Conservation (phyloP, 35 echinoderm and acorn worm genomes). For the Acanthaster planci region DNA sequence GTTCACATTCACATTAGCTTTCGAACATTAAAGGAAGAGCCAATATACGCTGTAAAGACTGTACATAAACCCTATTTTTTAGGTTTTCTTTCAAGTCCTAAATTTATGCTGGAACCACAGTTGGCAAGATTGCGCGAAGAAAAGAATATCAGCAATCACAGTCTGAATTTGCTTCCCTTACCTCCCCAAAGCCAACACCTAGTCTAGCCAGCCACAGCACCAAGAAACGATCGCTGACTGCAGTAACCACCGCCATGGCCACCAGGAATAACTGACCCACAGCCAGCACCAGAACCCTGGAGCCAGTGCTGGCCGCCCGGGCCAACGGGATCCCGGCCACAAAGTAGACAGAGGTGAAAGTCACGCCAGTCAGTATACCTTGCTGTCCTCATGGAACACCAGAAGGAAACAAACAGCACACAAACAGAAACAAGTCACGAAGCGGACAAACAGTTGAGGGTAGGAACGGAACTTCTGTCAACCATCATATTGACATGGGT, state of each 20-base stretch:
- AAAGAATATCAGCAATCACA: too few relatives aligned
- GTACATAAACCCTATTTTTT: too few relatives aligned
- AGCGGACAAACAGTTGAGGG: too few relatives aligned
- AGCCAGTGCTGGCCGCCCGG: constrained; percentile 24
- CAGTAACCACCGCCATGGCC: constrained; percentile 34
- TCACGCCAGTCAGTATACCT: constrained; percentile 41
- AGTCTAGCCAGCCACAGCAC: constrained; percentile 39
- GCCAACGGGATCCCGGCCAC: constrained; percentile 47
- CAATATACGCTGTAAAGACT: too few relatives aligned
- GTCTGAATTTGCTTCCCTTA: background rate
- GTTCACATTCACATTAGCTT: too few relatives aligned
- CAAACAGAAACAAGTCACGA: too few relatives aligned
- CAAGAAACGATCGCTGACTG: constrained; percentile 13
- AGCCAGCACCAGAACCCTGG: constrained; percentile 23
- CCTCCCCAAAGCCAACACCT: constrained; percentile 48
- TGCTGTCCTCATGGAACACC: constrained; percentile 28
- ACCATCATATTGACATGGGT: too few relatives aligned
- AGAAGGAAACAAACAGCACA: background rate
- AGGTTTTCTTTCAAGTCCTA: too few relatives aligned
- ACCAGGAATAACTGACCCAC: constrained; percentile 30
- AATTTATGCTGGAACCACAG: too few relatives aligned
- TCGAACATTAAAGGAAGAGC: too few relatives aligned
- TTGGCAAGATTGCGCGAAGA: too few relatives aligned
- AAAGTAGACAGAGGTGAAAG: constrained; percentile 32
- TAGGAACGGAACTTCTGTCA: too few relatives aligned